Evolutionary conservation across 2,113 vertebrate species (phyloP).

Genomic region (Ictalurus furcatus): DNA sequence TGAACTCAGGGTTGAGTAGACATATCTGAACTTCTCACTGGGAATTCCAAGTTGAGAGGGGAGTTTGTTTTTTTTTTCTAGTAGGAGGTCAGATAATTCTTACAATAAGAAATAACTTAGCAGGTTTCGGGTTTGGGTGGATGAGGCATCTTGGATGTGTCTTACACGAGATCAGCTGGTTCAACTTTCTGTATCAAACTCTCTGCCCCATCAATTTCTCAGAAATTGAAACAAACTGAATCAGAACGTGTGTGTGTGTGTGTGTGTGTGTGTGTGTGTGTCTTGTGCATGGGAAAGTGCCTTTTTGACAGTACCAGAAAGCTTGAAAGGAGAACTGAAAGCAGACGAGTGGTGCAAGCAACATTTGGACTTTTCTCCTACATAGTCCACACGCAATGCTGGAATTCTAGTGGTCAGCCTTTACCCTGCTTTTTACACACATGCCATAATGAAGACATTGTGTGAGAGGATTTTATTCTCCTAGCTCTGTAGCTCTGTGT

Average conservation of each 20-base stretch:
- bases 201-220: not conserved
- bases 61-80: not conserved
- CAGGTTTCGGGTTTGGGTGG: not conserved
- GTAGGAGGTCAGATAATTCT: not conserved
- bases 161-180: not conserved
- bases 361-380: slow-evolving; percentile 20
- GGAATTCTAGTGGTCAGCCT: slow-evolving; percentile 16
- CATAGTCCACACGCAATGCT: not conserved
- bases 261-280: slow-evolving; percentile 9
- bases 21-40: not conserved
- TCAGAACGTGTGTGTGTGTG: not conserved
- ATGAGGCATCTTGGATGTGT: not conserved
- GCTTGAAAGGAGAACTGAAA: slow-evolving; percentile 39
- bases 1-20: not conserved
- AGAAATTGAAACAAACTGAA: slow-evolving; percentile 36
- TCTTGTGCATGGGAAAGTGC: not conserved
- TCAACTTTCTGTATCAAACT: not conserved
- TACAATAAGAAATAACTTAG: not conserved
- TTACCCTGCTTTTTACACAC: slow-evolving; percentile 7
- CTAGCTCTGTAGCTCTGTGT: not conserved
- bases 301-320: not conserved
- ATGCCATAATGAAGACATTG: slow-evolving; percentile 14
- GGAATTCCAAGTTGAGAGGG: too few species aligned
- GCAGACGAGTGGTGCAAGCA: slow-evolving; percentile 3
- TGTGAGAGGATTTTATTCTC: slow-evolving; percentile 12